Evolutionary conservation across 2,888 invertebrate species (phyloP).

Genomic region (Catonia carolina): DNA sequence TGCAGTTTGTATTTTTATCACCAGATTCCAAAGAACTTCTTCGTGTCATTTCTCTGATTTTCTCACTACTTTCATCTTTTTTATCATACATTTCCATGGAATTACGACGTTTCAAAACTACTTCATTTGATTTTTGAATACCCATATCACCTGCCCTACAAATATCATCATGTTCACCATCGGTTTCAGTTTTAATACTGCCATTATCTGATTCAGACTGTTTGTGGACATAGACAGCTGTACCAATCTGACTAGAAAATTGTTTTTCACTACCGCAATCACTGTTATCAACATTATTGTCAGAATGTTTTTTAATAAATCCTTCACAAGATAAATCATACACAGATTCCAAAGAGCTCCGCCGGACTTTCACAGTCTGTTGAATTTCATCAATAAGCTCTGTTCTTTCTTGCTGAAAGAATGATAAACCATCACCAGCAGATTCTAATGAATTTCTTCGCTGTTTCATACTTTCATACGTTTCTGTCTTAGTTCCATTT

Average conservation of each 20-base stretch:
- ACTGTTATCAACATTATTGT: constrained; percentile 9
- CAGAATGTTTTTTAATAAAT: constrained; percentile 37
- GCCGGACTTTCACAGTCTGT: not conserved
- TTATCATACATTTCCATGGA: constrained; percentile 37
- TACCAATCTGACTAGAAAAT: no score
- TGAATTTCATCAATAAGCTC: not conserved
- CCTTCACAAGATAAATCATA: not conserved
- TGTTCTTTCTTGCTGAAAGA: constrained; percentile 7
- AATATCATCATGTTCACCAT: constrained; percentile 31
- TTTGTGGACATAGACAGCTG: constrained; percentile 16
- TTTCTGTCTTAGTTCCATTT: constrained; percentile 40
- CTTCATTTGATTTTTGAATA: constrained; percentile 28
- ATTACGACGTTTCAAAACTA: constrained; percentile 37
- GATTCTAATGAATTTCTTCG: constrained; percentile 13
- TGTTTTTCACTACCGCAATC: constrained; percentile 18
- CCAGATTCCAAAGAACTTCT: constrained; percentile 20
- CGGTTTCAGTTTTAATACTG: constrained; percentile 32
- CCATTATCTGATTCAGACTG: constrained; percentile 47
- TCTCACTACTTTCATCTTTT: constrained; percentile 43
- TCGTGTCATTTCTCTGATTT: constrained; percentile 49
- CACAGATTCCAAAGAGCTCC: no score
- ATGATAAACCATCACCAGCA: not conserved
- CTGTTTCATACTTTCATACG: constrained; percentile 8
- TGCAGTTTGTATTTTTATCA: not conserved
- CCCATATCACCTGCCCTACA: constrained; percentile 36